These are phyloP conservation scores for Aromia moschata DNA, from an alignment of 2,888 invertebrate species.

Conservation along the genomic window DNA sequence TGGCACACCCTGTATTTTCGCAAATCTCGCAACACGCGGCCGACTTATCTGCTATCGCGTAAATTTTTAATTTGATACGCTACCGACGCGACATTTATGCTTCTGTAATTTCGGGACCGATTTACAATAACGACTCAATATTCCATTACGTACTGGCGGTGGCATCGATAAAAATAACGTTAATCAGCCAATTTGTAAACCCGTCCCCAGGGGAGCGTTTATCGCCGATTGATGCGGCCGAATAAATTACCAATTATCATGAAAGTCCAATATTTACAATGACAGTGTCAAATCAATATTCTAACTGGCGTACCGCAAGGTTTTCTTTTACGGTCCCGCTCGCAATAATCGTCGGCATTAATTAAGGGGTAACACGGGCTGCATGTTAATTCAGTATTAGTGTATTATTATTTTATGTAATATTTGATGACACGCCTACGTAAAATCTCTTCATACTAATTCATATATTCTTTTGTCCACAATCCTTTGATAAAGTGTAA, in stretches of 20 bases:
- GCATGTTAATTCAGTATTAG: constrained; percentile 56
- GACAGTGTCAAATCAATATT: constrained; percentile 42
- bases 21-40: no score
- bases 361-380: constrained; percentile 55
- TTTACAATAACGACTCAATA: background rate
- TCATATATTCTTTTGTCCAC: no score
- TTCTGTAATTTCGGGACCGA: background rate
- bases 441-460: no score
- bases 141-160: background rate
- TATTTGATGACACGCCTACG: no score
- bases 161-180: constrained; percentile 12
- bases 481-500: no score
- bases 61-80: no score
- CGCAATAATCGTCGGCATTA: constrained; percentile 55
- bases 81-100: no score
- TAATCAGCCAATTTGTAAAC: constrained; percentile 19
- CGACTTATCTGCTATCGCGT: no score
- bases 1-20: no score
- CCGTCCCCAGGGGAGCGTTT: constrained; percentile 5
- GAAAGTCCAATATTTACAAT: constrained; percentile 36
- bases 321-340: constrained; percentile 48
- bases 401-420: no score
- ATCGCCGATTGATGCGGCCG: constrained; percentile 14
- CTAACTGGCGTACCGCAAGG: constrained; percentile 43
- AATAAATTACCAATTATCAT: constrained; percentile 27